These are phyloP conservation scores for Yponomeuta sedellus DNA, from an alignment of 2,888 invertebrate species.

Conservation along the genomic window DNA sequence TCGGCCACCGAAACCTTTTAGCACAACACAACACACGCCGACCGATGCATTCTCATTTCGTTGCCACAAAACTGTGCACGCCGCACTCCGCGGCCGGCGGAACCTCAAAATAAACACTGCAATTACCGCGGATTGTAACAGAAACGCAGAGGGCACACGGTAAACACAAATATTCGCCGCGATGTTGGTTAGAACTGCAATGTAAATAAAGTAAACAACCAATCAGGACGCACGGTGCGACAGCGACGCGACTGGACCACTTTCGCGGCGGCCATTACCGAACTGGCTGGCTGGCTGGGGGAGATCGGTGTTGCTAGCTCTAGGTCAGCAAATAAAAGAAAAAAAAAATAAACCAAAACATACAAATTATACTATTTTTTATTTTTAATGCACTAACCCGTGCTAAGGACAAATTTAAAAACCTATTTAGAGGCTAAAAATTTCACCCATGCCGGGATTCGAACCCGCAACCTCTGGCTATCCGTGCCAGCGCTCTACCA, in stretches of 20 bases:
- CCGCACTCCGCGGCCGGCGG: conserved; percentile 38
- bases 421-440: no score
- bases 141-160: conserved; percentile 23
- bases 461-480: no score
- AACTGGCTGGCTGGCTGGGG: conserved; percentile 35
- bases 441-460: no score
- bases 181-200: conserved; percentile 46
- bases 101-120: conserved; percentile 35
- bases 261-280: conserved; percentile 71
- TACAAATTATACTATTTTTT: no score
- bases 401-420: no score
- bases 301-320: conserved; percentile 22
- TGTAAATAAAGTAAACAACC: conserved; percentile 72
- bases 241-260: conserved; percentile 47
- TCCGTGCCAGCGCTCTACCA: no score
- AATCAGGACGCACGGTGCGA: conserved; percentile 42
- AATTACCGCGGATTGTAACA: conserved; percentile 29
- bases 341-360: no score
- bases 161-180: conserved; percentile 47
- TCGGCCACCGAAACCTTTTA: conserved; percentile 48
- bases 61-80: conserved; percentile 50
- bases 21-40: conserved; percentile 63
- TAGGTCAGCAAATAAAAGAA: no score
- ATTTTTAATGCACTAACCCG: no score
- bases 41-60: conserved; percentile 63